Conservation (phyloP, 2,113 vertebrate genomes). For the Colinus virginianus region DNA sequence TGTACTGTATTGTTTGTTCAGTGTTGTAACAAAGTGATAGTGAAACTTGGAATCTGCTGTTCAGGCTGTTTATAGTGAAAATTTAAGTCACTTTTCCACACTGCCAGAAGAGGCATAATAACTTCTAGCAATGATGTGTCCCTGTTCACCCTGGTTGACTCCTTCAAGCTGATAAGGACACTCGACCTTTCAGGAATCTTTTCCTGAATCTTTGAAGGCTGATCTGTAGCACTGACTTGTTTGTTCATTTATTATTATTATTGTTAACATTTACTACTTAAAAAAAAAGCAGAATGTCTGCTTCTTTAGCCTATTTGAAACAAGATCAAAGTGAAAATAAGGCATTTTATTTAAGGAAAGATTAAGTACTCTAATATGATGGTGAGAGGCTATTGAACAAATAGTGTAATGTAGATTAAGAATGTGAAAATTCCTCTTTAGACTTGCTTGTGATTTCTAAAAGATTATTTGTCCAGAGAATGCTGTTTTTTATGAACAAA, state of each 20-base stretch:
- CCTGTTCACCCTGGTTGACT: neutral
- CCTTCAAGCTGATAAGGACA: neutral
- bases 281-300: neutral
- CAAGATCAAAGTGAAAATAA: neutral
- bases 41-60: neutral
- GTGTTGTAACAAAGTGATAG: neutral
- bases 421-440: neutral
- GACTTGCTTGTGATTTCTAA: neutral
- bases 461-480: neutral
- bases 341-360: neutral
- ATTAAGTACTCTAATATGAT: neutral
- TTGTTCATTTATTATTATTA: neutral
- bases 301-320: neutral
- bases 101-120: neutral
- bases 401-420: neutral
- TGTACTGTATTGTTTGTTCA: neutral
- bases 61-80: neutral
- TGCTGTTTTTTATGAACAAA: neutral
- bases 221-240: neutral
- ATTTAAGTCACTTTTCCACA: neutral
- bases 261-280: neutral
- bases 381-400: neutral
- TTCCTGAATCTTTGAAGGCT: neutral
- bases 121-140: neutral
- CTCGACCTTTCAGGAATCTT: neutral